phyloP scores from a whole-genome alignment of 2,888 invertebrate genomes.

The Unio pictorum region DNA sequence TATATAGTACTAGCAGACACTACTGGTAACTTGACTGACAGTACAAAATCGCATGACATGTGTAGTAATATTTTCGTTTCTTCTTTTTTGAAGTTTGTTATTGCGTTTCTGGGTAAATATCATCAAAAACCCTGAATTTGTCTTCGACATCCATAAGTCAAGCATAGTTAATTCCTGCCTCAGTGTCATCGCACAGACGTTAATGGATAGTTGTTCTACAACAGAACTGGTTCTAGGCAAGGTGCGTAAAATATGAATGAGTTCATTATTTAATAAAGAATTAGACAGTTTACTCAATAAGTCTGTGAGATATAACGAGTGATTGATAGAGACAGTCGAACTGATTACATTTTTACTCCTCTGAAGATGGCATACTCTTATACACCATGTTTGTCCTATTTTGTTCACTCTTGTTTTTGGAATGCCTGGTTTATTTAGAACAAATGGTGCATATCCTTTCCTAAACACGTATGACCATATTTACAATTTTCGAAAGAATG shows the following conservation, averaged over 20 bases:
- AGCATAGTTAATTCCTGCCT: conserved; percentile 98
- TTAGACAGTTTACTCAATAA: too few species aligned
- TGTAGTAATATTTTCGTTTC: neutral
- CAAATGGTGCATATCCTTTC: too few species aligned
- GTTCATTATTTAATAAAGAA: too few species aligned
- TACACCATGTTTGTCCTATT: too few species aligned
- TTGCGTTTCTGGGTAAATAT: conserved; percentile 98
- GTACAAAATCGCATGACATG: neutral
- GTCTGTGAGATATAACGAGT: too few species aligned
- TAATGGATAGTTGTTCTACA: conserved; percentile 99
- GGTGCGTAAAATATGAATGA: conserved; percentile 33
- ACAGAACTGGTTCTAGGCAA: conserved; percentile 98
- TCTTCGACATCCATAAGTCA: conserved; percentile 97
- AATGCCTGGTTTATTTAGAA: too few species aligned
- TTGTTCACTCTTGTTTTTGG: too few species aligned
- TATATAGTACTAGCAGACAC: neutral
- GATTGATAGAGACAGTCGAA: too few species aligned
- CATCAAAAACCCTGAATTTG: conserved; percentile 99
- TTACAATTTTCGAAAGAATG: too few species aligned
- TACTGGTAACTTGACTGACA: neutral
- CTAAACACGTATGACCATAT: too few species aligned
- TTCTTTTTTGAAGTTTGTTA: conserved; percentile 73
- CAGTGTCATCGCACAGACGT: conserved; percentile 99
- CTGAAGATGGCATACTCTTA: too few species aligned
- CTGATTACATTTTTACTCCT: too few species aligned